These are phyloP conservation scores for Brachionus angularis DNA, from an alignment of 1,140 invertebrate genomes.

Conservation along the genomic window DNA sequence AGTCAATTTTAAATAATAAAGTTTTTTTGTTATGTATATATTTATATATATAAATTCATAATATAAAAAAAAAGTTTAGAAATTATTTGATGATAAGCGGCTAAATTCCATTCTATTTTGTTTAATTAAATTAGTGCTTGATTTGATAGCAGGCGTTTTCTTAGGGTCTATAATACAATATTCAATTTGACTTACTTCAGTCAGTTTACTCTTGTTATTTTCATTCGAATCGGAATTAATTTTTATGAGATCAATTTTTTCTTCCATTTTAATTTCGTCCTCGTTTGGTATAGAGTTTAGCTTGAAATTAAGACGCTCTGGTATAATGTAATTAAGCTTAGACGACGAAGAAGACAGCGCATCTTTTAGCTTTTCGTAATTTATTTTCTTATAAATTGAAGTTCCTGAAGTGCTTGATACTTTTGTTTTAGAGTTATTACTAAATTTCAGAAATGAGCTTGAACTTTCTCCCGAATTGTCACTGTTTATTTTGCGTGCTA, in stretches of 20 bases:
- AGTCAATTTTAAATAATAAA: no score
- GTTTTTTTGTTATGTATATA: no score
- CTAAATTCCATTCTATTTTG: slow-evolving; percentile 20
- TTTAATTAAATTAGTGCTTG: slow-evolving; percentile 30
- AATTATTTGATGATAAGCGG: slow-evolving; percentile 4
- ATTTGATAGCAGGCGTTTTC: slow-evolving; percentile 40
- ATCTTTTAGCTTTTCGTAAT: slow-evolving; percentile 25
- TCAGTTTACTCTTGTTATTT: not conserved
- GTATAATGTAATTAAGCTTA: slow-evolving; percentile 32
- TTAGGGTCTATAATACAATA: slow-evolving; percentile 34
- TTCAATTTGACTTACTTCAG: slow-evolving; percentile 14
- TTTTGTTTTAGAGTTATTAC: slow-evolving; percentile 18
- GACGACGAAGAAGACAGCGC: slow-evolving; percentile 5
- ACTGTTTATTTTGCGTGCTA: slow-evolving; percentile 30
- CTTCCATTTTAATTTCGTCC: not conserved
- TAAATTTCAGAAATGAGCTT: no score
- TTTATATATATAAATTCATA: no score
- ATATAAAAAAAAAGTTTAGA: no score
- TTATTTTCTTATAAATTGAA: slow-evolving; percentile 26
- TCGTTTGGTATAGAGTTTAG: slow-evolving; percentile 14
- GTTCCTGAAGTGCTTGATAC: not conserved
- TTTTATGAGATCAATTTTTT: slow-evolving; percentile 12
- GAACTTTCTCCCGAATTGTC: slow-evolving; percentile 10
- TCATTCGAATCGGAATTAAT: not conserved
- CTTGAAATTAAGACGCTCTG: slow-evolving; percentile 26